Percentiles rank a stretch among this genome's conserved stretches.
Conservation (phyloP, 1,140 invertebrate genomes). For the Philaenus spumarius region DNA sequence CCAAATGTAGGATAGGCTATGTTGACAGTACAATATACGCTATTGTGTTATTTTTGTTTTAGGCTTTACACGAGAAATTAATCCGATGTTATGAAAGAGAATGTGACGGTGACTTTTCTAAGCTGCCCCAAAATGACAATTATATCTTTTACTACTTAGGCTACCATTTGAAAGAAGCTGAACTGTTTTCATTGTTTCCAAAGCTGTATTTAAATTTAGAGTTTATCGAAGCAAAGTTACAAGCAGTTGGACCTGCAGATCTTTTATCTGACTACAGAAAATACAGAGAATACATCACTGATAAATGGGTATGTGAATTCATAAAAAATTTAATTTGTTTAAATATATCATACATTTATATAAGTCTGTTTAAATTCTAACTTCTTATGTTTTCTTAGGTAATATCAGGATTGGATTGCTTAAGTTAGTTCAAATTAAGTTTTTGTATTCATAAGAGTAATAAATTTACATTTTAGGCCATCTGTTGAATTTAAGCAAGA, state of each 20-base stretch:
- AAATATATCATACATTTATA: too few relatives aligned
- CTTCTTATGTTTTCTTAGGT: too few relatives aligned
- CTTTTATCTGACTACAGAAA: slow-evolving; percentile 49
- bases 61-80: slow-evolving; percentile 41
- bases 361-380: too few relatives aligned
- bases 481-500: too few relatives aligned
- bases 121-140: slow-evolving; percentile 46
- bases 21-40: too few relatives aligned
- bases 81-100: slow-evolving; percentile 43
- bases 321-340: too few relatives aligned
- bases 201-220: slow-evolving; percentile 49
- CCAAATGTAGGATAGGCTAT: too few relatives aligned
- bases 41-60: slow-evolving; percentile 9
- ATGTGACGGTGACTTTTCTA: slow-evolving; percentile 43
- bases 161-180: slow-evolving; percentile 48
- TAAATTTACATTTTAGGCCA: too few relatives aligned
- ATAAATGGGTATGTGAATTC: slow-evolving; percentile 14
- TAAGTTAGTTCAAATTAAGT: too few relatives aligned
- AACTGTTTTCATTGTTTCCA: slow-evolving; percentile 42
- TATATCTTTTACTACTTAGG: slow-evolving; percentile 56
- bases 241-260: slow-evolving; percentile 46
- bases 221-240: slow-evolving; percentile 53
- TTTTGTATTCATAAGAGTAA: too few relatives aligned
- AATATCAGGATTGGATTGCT: too few relatives aligned
- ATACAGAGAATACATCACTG: slow-evolving; percentile 44